Evolutionary conservation across 1,140 invertebrate genomes (phyloP).

Genomic region (Brachionus koreanus): DNA sequence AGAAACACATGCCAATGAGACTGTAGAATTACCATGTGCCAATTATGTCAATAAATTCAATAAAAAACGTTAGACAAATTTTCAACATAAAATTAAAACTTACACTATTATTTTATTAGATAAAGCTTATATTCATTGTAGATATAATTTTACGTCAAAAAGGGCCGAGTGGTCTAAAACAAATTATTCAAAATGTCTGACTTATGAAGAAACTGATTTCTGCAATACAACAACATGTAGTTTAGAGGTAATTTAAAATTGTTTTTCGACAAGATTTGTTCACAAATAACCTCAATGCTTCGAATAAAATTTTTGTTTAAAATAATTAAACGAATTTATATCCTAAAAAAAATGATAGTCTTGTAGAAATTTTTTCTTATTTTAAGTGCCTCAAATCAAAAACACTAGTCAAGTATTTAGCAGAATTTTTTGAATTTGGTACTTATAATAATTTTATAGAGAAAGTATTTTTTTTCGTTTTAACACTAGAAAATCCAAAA

Average conservation of each 20-base stretch:
- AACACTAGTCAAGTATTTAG: too few relatives aligned
- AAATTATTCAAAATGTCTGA: neutral
- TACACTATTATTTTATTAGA: neutral
- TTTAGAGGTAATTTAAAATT: neutral
- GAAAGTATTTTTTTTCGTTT: too few relatives aligned
- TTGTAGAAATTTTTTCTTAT: too few relatives aligned
- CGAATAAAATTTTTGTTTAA: too few relatives aligned
- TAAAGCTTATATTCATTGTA: neutral
- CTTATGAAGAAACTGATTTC: neutral
- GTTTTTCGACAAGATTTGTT: too few relatives aligned
- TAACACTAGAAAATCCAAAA: too few relatives aligned
- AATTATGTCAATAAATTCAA: constrained; percentile 44
- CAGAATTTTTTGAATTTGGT: too few relatives aligned
- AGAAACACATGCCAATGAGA: neutral
- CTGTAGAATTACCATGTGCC: constrained; percentile 8
- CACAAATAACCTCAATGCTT: too few relatives aligned
- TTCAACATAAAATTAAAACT: neutral
- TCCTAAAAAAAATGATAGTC: too few relatives aligned
- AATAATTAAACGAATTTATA: too few relatives aligned
- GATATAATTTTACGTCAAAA: neutral
- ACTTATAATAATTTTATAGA: too few relatives aligned
- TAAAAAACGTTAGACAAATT: neutral
- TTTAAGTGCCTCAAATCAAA: too few relatives aligned
- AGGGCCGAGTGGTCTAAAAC: neutral
- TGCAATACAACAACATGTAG: neutral